Conservation (phyloP, 2,888 invertebrate genomes). For the Eubasilissa splendida region DNA sequence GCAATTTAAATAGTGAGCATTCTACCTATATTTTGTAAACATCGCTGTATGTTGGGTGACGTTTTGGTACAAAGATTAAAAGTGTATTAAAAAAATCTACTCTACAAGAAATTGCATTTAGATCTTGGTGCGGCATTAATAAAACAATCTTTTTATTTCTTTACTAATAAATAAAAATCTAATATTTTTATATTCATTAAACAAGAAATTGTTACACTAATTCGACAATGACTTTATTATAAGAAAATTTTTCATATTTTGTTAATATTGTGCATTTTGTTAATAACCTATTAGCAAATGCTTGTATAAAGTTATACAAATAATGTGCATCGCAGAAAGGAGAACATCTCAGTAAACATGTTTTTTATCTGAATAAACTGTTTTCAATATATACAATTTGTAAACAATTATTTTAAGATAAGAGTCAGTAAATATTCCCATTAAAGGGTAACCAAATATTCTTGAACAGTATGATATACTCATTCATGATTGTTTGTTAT, state of each 20-base stretch:
- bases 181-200: conserved; percentile 35
- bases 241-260: conserved; percentile 22
- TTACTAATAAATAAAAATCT: conserved; percentile 16
- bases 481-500: too few species aligned
- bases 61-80: conserved; percentile 2
- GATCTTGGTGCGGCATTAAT: conserved; percentile 9
- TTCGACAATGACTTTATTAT: conserved; percentile 4
- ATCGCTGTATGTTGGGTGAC: conserved; percentile 34
- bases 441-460: too few species aligned
- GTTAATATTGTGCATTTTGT: conserved; percentile 36
- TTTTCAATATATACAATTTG: conserved; percentile 32
- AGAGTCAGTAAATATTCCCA: background rate
- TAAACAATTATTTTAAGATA: conserved; percentile 28
- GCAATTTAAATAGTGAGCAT: background rate
- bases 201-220: conserved; percentile 5
- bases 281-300: conserved; percentile 36
- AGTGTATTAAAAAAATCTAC: conserved; percentile 21
- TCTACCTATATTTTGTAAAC: conserved; percentile 34
- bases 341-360: conserved; percentile 39
- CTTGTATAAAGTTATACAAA: conserved; percentile 34
- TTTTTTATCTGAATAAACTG: conserved; percentile 41
- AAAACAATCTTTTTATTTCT: conserved; percentile 11
- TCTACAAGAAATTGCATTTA: conserved; percentile 14
- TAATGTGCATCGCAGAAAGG: conserved; percentile 34
- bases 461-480: too few species aligned